A percentile compares a stretch with the other conserved stretches of the same genome.
phyloP scores from a whole-genome alignment of 2,888 invertebrate species.

The Ferrisia virgata region DNA sequence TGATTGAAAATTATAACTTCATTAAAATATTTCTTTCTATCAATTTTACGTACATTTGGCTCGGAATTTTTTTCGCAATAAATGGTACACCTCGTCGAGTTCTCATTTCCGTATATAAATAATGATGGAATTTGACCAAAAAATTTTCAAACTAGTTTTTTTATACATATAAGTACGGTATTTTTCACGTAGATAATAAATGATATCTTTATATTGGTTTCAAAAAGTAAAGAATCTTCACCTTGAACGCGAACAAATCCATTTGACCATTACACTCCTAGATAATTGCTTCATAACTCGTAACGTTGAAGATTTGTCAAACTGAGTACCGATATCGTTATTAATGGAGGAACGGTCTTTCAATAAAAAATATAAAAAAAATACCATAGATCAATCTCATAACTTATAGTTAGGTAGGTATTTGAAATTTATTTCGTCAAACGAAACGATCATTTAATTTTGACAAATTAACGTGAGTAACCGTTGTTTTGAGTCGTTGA shows the following conservation, averaged over 20 bases:
- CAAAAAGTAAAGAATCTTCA: no score
- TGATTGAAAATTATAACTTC: no score
- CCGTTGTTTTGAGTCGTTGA: slow-evolving; percentile 27
- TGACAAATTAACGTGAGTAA: background rate
- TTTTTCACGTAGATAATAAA: no score
- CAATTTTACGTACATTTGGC: no score
- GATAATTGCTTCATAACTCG: background rate
- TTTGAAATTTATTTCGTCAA: background rate
- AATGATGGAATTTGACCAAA: no score
- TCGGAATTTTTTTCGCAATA: no score
- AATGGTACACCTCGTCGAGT: no score
- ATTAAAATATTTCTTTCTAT: no score
- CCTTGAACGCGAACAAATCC: background rate
- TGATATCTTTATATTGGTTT: no score
- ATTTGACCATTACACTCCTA: background rate
- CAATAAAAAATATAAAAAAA: background rate
- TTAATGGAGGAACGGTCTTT: background rate
- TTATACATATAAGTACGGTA: no score
- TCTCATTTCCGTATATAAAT: no score
- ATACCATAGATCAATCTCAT: background rate
- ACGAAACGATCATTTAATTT: background rate
- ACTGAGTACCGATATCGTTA: background rate
- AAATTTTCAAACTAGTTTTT: no score
- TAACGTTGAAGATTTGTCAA: background rate
- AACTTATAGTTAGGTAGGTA: background rate